Evolutionary conservation across 2,113 vertebrate species (phyloP).

Genomic region (Pseudorectes ferrugineus): DNA sequence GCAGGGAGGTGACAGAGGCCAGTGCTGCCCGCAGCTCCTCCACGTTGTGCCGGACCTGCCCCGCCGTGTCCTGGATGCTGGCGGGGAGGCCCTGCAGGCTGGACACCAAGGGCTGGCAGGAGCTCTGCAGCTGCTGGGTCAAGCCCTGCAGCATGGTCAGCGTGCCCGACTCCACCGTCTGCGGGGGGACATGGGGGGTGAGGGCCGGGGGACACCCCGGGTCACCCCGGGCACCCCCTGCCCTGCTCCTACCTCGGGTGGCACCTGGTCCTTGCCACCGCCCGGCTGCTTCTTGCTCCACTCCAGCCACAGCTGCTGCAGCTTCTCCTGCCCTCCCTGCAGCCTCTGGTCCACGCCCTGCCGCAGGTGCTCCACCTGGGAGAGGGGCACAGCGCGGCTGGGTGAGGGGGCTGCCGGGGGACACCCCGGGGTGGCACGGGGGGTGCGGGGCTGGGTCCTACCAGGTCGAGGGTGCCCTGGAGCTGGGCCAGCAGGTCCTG

Average conservation of each 20-base stretch:
- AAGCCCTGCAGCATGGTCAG: slow-evolving; percentile 75
- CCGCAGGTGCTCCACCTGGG: slow-evolving; percentile 67
- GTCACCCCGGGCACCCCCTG: accelerated
- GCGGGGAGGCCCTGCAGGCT: slow-evolving; percentile 82
- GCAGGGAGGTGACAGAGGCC: slow-evolving; percentile 20
- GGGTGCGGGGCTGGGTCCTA: neutral
- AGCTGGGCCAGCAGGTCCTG: slow-evolving; percentile 79
- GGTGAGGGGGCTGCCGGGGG: accelerated
- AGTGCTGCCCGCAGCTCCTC: slow-evolving; percentile 77
- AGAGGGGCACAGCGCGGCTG: neutral
- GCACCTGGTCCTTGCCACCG: neutral
- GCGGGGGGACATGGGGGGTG: neutral
- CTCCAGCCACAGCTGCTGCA: slow-evolving; percentile 79
- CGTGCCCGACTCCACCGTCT: slow-evolving; percentile 15
- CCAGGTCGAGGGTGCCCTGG: slow-evolving; percentile 83
- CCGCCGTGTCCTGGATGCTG: slow-evolving; percentile 78
- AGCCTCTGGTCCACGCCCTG: slow-evolving; percentile 61
- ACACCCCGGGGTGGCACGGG: accelerated
- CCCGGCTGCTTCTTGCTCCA: slow-evolving; percentile 71
- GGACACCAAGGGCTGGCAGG: slow-evolving; percentile 75
- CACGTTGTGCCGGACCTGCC: slow-evolving; percentile 69
- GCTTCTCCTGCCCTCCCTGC: slow-evolving; percentile 75
- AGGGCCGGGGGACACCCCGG: accelerated
- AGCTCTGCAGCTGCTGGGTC: slow-evolving; percentile 74
- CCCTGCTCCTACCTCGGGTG: neutral